A percentile compares a stretch with the other conserved stretches of the same genome.
phyloP scores from a whole-genome alignment of 2,113 vertebrate species.

The Petaurus breviceps region DNA sequence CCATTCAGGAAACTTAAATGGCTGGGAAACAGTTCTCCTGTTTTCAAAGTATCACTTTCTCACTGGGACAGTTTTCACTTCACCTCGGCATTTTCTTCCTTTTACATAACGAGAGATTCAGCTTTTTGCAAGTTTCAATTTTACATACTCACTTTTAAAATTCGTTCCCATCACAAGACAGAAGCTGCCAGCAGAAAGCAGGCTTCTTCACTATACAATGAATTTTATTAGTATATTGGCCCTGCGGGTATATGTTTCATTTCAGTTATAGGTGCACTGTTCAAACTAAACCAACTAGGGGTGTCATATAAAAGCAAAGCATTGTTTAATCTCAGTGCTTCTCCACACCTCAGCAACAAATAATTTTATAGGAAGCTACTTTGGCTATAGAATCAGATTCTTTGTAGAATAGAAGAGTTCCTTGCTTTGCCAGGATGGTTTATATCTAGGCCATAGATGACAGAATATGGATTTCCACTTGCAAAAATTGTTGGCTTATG shows the following conservation, averaged over 20 bases:
- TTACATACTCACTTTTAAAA: neutral
- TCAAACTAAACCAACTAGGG: neutral
- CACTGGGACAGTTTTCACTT: slow-evolving; percentile 15
- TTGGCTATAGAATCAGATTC: neutral
- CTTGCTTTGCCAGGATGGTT: neutral
- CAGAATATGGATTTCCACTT: neutral
- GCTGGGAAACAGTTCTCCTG: slow-evolving; percentile 30
- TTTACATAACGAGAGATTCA: slow-evolving; percentile 2
- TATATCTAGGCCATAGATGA: neutral
- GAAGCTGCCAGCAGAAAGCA: neutral
- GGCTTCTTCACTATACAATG: neutral
- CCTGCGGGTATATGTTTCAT: neutral
- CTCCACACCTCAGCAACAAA: slow-evolving; percentile 12
- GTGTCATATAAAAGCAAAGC: slow-evolving; percentile 7
- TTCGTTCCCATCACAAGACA: neutral
- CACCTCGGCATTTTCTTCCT: neutral
- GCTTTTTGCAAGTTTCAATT: slow-evolving; percentile 18
- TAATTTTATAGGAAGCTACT: slow-evolving; percentile 13
- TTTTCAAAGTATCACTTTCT: slow-evolving; percentile 10
- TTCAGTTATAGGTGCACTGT: neutral
- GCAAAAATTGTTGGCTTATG: neutral
- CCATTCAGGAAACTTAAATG: slow-evolving; percentile 33
- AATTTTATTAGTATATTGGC: neutral
- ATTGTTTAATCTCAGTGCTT: slow-evolving; percentile 5
- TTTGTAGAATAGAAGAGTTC: neutral